Evolutionary conservation across 2,113 vertebrate species (phyloP), one percentile per base, ranked within the genome.

Genomic region (Thinocorus orbignyianus): DNA sequence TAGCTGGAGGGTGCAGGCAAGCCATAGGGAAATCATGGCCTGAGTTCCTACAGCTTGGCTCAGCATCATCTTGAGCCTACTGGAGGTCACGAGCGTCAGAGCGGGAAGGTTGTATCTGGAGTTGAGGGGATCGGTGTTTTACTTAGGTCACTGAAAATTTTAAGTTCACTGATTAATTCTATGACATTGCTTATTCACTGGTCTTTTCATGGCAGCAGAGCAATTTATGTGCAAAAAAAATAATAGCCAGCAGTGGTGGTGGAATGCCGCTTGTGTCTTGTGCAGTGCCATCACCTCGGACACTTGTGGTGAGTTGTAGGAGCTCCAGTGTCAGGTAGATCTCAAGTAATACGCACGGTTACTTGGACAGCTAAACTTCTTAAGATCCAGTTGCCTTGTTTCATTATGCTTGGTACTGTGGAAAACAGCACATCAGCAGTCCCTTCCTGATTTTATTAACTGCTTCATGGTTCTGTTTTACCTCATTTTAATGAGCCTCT

Each of bases 401-500:
- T 71, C 35, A 25, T 93, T 94, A 86, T n/a, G 48, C 57, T 81
- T 71, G 60, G 65, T 78, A 39, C 28, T 2, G 2, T 84, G 91
- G 80, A 92, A 90, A 96, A 80, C 62, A 46, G 65, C 58, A 55
- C 48, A 68, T 83, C 46, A 91, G 35, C 55, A 90, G 13, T 86
- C 52, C 35, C 91, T 84, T 83, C 83, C 68, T 78, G 83, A 84
- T 91, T 83, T 93, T 90, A 72, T 86, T 92, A 88, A 74, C 65
- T 70, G 44, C 60, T 92, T 86, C 39, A 39, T n/a, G 33, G 60
- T 70, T 94, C 74, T 86, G 48, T 68, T 95, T 65, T 79, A 64
- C 48, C 35, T 90, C 54, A 69, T 78, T 86, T 92, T 86, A 88
- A 79, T 30, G 54, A 73, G 68, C 68, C 79, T 85, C 41, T 86